Evolutionary conservation across 2,113 vertebrate genomes (phyloP).

Genomic region (Trematomus loennbergii): DNA sequence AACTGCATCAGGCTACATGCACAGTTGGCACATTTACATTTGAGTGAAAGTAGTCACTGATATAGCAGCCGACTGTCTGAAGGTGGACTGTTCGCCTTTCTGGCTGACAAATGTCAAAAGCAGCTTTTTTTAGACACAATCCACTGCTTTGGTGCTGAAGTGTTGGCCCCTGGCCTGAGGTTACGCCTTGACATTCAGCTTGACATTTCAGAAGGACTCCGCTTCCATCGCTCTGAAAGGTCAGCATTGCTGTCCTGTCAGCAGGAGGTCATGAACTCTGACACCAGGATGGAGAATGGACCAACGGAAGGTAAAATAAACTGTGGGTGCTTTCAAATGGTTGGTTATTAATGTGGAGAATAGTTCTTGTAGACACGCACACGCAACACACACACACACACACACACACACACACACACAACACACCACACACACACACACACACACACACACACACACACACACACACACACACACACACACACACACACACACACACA

Average conservation of each 20-base stretch:
- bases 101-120: constrained; percentile 31
- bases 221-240: constrained; percentile 63
- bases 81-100: constrained; percentile 4
- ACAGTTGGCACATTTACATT: background rate
- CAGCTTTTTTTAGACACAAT: constrained; percentile 49
- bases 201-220: constrained; percentile 77
- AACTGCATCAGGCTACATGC: too few species aligned
- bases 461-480: background rate
- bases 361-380: constrained; percentile 3
- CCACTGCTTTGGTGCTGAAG: constrained; percentile 39
- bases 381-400: background rate
- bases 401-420: constrained; percentile 18
- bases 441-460: background rate
- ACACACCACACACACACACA: constrained; percentile 26
- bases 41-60: background rate
- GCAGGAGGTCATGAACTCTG: constrained; percentile 54
- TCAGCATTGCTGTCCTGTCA: constrained; percentile 68
- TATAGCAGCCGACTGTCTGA: background rate
- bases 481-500: constrained; percentile 5
- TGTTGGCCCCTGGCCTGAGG: constrained; percentile 57
- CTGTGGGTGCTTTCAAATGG: background rate
- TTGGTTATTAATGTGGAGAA: background rate
- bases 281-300: constrained; percentile 16
- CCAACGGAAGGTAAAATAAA: background rate
- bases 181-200: constrained; percentile 75